Base-by-base conservation (phyloP, 2,797 vertebrate species). In the Lagocephalus sceleratus region DNA sequence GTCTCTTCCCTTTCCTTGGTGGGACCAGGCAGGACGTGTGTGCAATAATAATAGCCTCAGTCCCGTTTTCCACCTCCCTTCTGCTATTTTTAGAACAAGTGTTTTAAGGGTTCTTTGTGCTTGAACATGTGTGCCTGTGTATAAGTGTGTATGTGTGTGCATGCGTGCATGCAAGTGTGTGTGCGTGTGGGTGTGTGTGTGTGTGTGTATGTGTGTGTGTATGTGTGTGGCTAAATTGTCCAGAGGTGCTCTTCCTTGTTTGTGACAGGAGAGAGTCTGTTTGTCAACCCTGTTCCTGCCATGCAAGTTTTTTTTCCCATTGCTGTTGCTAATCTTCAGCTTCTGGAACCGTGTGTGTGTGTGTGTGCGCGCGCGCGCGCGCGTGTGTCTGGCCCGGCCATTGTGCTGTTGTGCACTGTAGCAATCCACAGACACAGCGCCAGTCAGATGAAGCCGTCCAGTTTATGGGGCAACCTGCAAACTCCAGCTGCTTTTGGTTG, bases 1-100 rank as follows among this genome's bases (percentile, higher is more conserved):
- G 90, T 93, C 89, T 92, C 89, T 87, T 84, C 87, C 85, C 81
- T 86, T 90, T 88, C 81, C 88, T 83, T 89, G 87, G 86, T 89
- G 80, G 85, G 86, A 87, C 78, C 47, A 57, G 60, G 79, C 78
- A 54, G 84, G 83, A 90, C 87, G 87, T 92, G 90, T 75, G 67
- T 20, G 69, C 86, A 92, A 90, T 93, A 89, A 88, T 89, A 91
- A 93, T 91, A 83, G 86, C 88, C 71, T 68, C 62, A 63, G 63
- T 81, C 78, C 83, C 45, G 51, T 73, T 85, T 80, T 67, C 70
- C 29, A 58, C 47, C 69, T 75, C 68, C 71, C 47, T 41, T 61
- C 60, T 65, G 75, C 90, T 93, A 92, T 84, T 89, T 91, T 90
- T 89, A 87, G 87, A 82, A 47, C 60, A 63, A 68, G 73, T 90